Percentiles rank a stretch among this genome's conserved stretches.
Conservation (phyloP, 2,797 vertebrate species). For the Sebastes cheni region DNA sequence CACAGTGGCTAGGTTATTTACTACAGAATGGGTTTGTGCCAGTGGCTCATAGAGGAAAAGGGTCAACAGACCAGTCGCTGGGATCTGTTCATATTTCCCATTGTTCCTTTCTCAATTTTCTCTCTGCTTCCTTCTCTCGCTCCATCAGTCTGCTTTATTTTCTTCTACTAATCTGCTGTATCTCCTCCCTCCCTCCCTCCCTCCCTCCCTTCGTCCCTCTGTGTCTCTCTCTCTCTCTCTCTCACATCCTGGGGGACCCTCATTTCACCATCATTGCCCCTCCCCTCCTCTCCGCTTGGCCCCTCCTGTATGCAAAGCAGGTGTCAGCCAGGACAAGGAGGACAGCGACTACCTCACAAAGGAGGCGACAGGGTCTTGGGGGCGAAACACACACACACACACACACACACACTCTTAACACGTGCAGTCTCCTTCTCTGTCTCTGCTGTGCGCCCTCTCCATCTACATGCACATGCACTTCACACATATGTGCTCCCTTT, state of each 20-base stretch:
- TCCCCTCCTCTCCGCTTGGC: conserved; percentile 55
- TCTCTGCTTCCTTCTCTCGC: conserved; percentile 20
- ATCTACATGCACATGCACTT: conserved; percentile 65
- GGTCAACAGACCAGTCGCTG: neutral
- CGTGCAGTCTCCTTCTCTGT: conserved; percentile 44
- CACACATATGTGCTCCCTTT: conserved; percentile 63
- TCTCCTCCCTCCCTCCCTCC: conserved; percentile 37
- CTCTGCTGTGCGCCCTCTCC: conserved; percentile 34
- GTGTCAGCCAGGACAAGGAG: conserved; percentile 81
- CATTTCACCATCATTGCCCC: conserved; percentile 64
- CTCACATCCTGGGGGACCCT: conserved; percentile 71
- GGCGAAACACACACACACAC: conserved; percentile 18
- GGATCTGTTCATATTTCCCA: conserved; percentile 39
- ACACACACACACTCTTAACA: conserved; percentile 14
- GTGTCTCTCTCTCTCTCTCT: conserved; percentile 30
- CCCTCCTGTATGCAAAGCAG: conserved; percentile 83
- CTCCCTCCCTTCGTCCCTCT: conserved; percentile 27
- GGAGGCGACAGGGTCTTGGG: conserved; percentile 75
- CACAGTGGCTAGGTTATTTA: conserved; percentile 37
- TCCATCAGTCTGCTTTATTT: conserved; percentile 51
- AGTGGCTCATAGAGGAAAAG: conserved; percentile 13
- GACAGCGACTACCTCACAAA: conserved; percentile 78
- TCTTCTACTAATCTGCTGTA: conserved; percentile 55
- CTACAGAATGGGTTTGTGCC: conserved; percentile 15
- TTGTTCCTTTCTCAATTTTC: conserved; percentile 33